phyloP scores from a whole-genome alignment of 1,140 invertebrate genomes.

The Drosophila quadrilineata region DNA sequence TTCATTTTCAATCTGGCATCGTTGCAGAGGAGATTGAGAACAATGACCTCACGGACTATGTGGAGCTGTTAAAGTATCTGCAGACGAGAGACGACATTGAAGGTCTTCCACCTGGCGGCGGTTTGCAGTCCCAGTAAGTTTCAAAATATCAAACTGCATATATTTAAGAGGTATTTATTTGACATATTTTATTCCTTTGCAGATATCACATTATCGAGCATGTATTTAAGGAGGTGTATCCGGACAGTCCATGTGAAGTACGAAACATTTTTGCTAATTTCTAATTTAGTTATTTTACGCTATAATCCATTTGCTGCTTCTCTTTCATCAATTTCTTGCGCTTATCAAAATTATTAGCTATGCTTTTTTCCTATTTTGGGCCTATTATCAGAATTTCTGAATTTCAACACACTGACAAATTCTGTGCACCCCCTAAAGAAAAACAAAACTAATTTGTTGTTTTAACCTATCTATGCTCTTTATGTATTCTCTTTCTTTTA shows the following conservation, averaged over 20 bases:
- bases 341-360: conserved; percentile 4
- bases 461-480: conserved; percentile 36
- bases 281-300: no score
- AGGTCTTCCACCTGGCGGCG: conserved; percentile 79
- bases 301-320: conserved; percentile 28
- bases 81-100: conserved; percentile 71
- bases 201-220: conserved; percentile 79
- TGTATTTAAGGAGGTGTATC: conserved; percentile 74
- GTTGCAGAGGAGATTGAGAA: conserved; percentile 72
- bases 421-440: no score
- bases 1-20: conserved; percentile 24
- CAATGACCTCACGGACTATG: conserved; percentile 60
- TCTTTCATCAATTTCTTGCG: conserved; percentile 15
- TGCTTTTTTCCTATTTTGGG: no score
- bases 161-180: background rate
- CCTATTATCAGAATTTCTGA: no score
- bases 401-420: no score
- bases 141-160: background rate
- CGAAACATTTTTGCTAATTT: conserved; percentile 62
- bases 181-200: conserved; percentile 22
- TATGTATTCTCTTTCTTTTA: conserved; percentile 70
- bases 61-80: conserved; percentile 70
- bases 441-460: conserved; percentile 23
- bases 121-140: conserved; percentile 76
- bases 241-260: conserved; percentile 80